Evolutionary conservation across 2,113 vertebrate species (phyloP), one percentile per base, ranked within the genome.

Genomic region (Clarias batrachus): DNA sequence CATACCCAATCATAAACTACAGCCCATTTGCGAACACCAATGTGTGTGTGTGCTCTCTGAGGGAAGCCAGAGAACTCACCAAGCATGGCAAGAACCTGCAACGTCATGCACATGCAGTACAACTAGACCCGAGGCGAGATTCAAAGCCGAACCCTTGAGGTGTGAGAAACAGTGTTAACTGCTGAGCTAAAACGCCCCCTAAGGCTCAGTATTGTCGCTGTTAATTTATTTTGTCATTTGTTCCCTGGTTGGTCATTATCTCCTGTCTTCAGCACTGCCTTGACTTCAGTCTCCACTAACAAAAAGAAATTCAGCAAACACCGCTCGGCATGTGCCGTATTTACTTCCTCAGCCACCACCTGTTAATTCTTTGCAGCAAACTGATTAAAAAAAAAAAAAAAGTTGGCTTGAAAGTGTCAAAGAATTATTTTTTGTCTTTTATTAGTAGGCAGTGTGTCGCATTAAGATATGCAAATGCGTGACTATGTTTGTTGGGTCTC

Each of bases 161-260:
- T 6, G 41, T 41, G 6, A 41, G 41, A 41, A 41, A 48, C 48
- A 7, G 48, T 48, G 48, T 7, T 48, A 48, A 48, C 48, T 48
- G 48, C 48, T 7, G 48, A 5, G 48, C 48, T 48, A 48, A 48
- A 48, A 48, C 48, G 48, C 48, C 48, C 7, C 48, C 48, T 48
- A 48, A 48, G 85, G 83, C 82, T 74, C 90, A 76, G 84, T 87
- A 86, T 91, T 90, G 88, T 90, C 90, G 86, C 81, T 62, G 92
- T 88, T 94, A 92, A 92, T 94, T 93, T 93, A 94, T 93, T 93
- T 93, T 85, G 91, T 92, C 90, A 90, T 81, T 91, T 89, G 88
- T 83, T 82, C 92, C 89, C 60, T 86, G 82, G 85, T 89, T 76
- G 74, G 89, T 93, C 91, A 92, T 94, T 94, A 93, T 93, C 90